phyloP scores from a whole-genome alignment of 2,797 vertebrate species.

The Miichthys miiuy region DNA sequence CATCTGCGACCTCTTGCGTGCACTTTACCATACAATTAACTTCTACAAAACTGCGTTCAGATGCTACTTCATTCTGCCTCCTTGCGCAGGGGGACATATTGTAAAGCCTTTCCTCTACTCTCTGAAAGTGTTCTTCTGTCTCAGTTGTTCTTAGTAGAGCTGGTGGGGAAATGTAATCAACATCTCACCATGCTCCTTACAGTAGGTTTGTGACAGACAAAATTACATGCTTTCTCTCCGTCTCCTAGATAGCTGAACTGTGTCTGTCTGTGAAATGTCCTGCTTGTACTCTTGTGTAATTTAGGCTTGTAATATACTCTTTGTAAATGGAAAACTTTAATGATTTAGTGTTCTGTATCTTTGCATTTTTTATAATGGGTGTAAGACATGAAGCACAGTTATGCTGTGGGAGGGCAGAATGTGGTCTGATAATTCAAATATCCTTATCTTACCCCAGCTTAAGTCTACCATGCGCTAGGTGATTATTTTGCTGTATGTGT shows the following conservation, averaged over 20 bases:
- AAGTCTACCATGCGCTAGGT: constrained; percentile 8
- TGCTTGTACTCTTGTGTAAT: neutral
- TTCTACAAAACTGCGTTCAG: neutral
- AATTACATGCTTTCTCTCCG: constrained; percentile 48
- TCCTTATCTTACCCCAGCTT: constrained; percentile 29
- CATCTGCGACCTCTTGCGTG: constrained; percentile 34
- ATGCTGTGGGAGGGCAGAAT: neutral
- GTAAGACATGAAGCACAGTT: constrained; percentile 34
- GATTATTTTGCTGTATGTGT: constrained; percentile 22
- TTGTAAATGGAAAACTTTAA: constrained; percentile 31
- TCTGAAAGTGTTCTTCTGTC: constrained; percentile 14
- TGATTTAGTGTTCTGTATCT: constrained; percentile 8
- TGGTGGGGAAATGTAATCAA: constrained; percentile 55
- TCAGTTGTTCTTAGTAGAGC: constrained; percentile 28
- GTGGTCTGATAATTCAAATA: constrained; percentile 37
- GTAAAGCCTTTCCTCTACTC: constrained; percentile 2
- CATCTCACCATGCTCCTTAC: constrained; percentile 43
- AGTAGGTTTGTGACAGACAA: constrained; percentile 46
- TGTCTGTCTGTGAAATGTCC: constrained; percentile 11
- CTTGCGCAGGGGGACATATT: neutral
- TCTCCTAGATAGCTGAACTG: constrained; percentile 25
- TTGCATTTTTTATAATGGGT: constrained; percentile 19
- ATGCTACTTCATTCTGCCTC: constrained; percentile 2
- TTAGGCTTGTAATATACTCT: constrained; percentile 14
- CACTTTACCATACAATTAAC: constrained; percentile 18